Evolutionary conservation across 2,113 vertebrate genomes (phyloP).

Genomic region (Dasypus novemcinctus): DNA sequence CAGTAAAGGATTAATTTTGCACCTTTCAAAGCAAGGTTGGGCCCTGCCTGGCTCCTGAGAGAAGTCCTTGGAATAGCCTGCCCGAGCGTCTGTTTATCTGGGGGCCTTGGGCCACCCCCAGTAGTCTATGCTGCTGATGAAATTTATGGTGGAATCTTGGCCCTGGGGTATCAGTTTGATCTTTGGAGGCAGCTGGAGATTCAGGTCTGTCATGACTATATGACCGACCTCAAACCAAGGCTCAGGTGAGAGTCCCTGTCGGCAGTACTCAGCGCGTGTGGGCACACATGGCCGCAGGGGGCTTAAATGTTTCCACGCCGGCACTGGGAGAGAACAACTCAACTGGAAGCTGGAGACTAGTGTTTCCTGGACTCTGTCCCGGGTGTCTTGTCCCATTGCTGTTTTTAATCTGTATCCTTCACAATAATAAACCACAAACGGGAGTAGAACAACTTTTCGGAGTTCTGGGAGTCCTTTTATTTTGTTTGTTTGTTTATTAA

Average conservation of each 20-base stretch:
- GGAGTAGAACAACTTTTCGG: too few relatives aligned
- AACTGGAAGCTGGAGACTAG: background rate
- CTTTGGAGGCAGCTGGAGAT: background rate
- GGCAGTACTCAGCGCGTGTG: background rate
- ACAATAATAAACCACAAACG: too few relatives aligned
- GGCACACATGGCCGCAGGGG: background rate
- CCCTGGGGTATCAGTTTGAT: fast-evolving
- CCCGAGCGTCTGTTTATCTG: background rate
- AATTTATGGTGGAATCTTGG: background rate
- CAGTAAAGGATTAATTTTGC: background rate
- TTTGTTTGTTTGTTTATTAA: too few relatives aligned
- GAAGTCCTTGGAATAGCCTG: background rate
- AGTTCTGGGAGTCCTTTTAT: too few relatives aligned
- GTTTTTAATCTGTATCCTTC: background rate
- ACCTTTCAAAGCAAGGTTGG: background rate
- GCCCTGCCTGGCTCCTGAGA: too few relatives aligned
- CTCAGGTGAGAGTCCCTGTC: fast-evolving
- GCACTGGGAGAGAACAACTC: background rate
- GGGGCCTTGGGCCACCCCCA: background rate
- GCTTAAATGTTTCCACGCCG: fast-evolving
- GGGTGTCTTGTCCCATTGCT: background rate
- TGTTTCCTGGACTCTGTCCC: background rate
- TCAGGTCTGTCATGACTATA: fast-evolving
- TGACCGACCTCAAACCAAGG: background rate
- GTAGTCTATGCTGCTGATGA: fast-evolving